Base-by-base conservation (phyloP, 2,888 invertebrate genomes). In the Nemurella pictetii region DNA sequence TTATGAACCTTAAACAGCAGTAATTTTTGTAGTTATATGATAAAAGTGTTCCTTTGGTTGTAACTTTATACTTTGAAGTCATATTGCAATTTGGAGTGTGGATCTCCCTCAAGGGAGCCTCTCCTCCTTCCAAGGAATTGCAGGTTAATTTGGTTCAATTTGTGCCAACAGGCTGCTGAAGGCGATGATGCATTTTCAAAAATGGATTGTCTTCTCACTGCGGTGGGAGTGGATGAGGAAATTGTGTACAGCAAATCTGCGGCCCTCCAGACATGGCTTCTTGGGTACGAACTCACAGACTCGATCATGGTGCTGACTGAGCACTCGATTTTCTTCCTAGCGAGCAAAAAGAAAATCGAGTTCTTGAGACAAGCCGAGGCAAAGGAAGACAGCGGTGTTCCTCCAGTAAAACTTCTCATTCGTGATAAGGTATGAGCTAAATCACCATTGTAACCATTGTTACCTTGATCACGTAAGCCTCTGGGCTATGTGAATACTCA, bases 261-360 rank as follows among this genome's bases (percentile, higher is more conserved):
- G 87, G 96, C 99, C 26, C 91, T 99, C 87, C 90, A 97, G 96
- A 96, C 96, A 85, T 99, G 99, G 99, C 93, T 99, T 84, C 95
- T 99, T 89, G 98, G 98, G 83, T 99, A 99, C 90, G 99, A 99
- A 90, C 92, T 99, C 83, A 96, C 98, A 0, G 99, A 99, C 89
- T 99, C 98, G 0, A 95, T 99, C 84, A 96, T 98, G 92, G 94
- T 99, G 7, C 93, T 99, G 86, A 95, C 97, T 74, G 95, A 97
- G 88, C 94, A 96, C 78, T 94, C 94, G 73, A 95, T 99, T 87
- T 95, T 95, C 89, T 97, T 99, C 89, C 92, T 99, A 85, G 97
- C 98, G 0, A 98, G 98, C 89, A 99, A 98, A 91, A 99, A 99
- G 92, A 99, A 99, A 91, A 97, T 98, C 87, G 99, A 99, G 88